These are phyloP conservation scores for Pseudococcus jackbeardsleyi DNA, from an alignment of 2,888 invertebrate genomes.

Conservation along the genomic window DNA sequence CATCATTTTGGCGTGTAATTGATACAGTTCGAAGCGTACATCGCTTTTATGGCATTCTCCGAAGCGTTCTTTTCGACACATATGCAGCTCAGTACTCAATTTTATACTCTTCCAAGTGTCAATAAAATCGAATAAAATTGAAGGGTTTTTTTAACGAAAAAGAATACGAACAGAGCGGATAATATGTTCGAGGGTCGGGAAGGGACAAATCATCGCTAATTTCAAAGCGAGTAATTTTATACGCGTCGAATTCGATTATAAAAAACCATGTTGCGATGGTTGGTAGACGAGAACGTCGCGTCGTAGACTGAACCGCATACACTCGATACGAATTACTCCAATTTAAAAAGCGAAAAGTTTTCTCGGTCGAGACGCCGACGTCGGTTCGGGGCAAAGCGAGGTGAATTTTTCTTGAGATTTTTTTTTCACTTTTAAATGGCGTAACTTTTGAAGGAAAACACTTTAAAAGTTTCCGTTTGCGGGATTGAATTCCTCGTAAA, in stretches of 20 bases:
- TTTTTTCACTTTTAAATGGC: constrained; percentile 9
- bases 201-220: neutral
- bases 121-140: neutral
- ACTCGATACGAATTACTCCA: neutral
- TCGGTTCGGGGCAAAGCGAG: neutral
- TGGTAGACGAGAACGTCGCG: neutral
- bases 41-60: neutral
- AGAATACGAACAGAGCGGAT: neutral
- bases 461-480: neutral
- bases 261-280: neutral
- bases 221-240: neutral
- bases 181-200: too few relatives aligned
- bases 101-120: neutral
- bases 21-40: neutral
- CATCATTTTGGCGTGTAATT: constrained; percentile 5
- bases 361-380: neutral
- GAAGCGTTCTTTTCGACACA: neutral
- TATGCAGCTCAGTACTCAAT: neutral
- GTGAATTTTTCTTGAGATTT: constrained; percentile 29
- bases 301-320: neutral
- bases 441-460: constrained; percentile 19
- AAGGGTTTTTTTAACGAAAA: neutral
- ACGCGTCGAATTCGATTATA: neutral
- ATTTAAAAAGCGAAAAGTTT: constrained; percentile 1
- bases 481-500: constrained; percentile 31